Base-by-base conservation (phyloP, 2,888 invertebrate genomes). In the Callinectes sapidus region DNA sequence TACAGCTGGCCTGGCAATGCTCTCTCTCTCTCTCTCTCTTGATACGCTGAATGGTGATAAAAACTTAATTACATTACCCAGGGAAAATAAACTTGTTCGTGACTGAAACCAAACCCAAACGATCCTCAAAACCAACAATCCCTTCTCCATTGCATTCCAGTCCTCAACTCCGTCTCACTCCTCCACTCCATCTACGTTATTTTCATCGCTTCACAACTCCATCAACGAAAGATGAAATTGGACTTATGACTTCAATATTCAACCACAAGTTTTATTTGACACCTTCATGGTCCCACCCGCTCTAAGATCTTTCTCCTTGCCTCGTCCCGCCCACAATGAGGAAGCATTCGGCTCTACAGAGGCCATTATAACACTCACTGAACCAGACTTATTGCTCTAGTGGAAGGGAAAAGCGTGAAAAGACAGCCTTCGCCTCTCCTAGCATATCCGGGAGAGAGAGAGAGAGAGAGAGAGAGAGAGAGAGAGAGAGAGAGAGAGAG, bases 1-100 rank as follows among this genome's bases (percentile, higher is more conserved):
- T 23, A 61, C 3, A 23, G 18, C 39, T 39, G 39, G 39, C n/a
- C n/a, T n/a, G n/a, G n/a, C 2, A 14, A 16, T 55, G 14, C 71
- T 71, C 71, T 71, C 71, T 71, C 71, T 71, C 71, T 71, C 71
- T 71, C 71, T 71, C 71, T 71, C 71, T 71, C 71, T 71, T 28
- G 10, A 71, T 71, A 71, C 71, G 10, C 10, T n/a, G 10, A 8
- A 71, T 23, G n/a, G 0, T n/a, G n/a, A 28, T 71, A 28, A 28
- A 6, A 71, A 28, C 0, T 71, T 28, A 71, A 28, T 71, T 28
- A 71, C 71, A 28, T 28, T 71, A 71, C n/a, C 71, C 13, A 28
- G 28, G 23, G 8, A 6, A 10, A 28, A 13, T 71, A 28, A 5
- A n/a, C n/a, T n/a, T 13, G 1, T 28, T 28, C 28, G 10, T 48